phyloP scores from a whole-genome alignment of 2,797 vertebrate genomes.

The Chrysocyon brachyurus region DNA sequence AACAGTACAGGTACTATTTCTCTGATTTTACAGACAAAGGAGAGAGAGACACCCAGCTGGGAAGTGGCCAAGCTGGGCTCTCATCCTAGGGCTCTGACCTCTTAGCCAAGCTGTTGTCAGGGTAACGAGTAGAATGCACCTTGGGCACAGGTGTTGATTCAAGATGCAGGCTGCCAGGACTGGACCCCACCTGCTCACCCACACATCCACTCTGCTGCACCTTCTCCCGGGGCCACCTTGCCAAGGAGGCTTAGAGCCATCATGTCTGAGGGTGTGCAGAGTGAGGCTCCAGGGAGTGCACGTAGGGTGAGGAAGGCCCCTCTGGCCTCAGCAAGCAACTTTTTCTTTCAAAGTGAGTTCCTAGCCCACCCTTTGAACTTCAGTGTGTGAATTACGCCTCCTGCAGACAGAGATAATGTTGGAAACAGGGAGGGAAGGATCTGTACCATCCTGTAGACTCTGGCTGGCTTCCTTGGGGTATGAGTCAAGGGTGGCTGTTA shows the following conservation, averaged over 20 bases:
- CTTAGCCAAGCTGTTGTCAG: background rate
- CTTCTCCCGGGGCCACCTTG: background rate
- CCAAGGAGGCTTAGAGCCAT: background rate
- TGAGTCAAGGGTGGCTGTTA: background rate
- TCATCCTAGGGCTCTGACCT: background rate
- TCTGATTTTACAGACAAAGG: background rate
- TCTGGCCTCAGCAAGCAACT: background rate
- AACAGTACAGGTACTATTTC: background rate
- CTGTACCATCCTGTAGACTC: background rate
- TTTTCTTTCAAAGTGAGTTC: background rate
- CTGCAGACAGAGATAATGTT: background rate
- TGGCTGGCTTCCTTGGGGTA: background rate
- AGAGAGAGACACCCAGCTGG: background rate
- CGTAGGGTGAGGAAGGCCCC: background rate
- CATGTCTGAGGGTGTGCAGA: background rate
- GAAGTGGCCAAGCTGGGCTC: background rate
- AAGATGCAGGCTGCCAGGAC: background rate
- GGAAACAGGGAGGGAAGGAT: background rate
- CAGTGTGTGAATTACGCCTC: background rate
- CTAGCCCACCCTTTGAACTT: background rate
- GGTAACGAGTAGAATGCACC: background rate
- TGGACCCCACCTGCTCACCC: background rate
- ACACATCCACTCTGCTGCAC: rapidly evolving
- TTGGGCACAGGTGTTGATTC: rapidly evolving
- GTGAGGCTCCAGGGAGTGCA: background rate